These are phyloP conservation scores for Pseudotriccus pelzelni DNA, from an alignment of 2,797 vertebrate genomes.

Conservation along the genomic window DNA sequence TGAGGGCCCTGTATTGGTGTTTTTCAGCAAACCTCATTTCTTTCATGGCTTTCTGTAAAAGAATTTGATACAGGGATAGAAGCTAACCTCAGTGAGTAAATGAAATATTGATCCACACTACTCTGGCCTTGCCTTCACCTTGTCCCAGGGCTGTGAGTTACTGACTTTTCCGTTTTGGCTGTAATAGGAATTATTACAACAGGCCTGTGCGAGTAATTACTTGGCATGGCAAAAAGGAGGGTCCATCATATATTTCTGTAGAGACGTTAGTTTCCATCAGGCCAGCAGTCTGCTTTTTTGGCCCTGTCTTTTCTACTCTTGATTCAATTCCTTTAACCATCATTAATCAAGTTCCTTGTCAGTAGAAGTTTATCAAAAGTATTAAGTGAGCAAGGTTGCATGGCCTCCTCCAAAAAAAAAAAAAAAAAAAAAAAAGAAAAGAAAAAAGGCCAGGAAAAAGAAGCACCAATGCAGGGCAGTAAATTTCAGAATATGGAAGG, in stretches of 20 bases:
- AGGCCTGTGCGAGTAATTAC: conserved; percentile 98
- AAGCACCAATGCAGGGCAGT: conserved; percentile 66
- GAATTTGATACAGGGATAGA: conserved; percentile 95
- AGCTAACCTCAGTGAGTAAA: conserved; percentile 94
- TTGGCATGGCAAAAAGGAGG: conserved; percentile 90
- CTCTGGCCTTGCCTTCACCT: conserved; percentile 99
- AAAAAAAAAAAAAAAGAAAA: conserved; percentile 37
- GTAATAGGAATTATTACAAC: conserved; percentile 99
- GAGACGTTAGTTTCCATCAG: conserved; percentile 92
- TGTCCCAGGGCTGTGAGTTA: conserved; percentile 97
- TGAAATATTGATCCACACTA: conserved; percentile 99
- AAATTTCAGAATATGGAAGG: conserved; percentile 83
- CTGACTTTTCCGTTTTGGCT: conserved; percentile 98
- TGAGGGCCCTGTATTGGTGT: conserved; percentile 84
- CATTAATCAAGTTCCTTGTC: conserved; percentile 92
- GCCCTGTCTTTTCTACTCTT: conserved; percentile 89
- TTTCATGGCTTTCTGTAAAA: conserved; percentile 86
- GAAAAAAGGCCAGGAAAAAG: conserved; percentile 23
- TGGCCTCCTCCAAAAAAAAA: conserved; percentile 70
- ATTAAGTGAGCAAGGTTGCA: conserved; percentile 83
- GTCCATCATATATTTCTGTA: conserved; percentile 92
- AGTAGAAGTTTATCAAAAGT: conserved; percentile 91
- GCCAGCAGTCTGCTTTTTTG: conserved; percentile 79
- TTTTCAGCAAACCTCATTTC: conserved; percentile 93
- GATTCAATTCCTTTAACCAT: conserved; percentile 93